Percentiles rank a stretch among this genome's conserved stretches.
These are phyloP conservation scores for Melanchra persicariae DNA, from an alignment of 2,888 invertebrate species.

Conservation along the genomic window DNA sequence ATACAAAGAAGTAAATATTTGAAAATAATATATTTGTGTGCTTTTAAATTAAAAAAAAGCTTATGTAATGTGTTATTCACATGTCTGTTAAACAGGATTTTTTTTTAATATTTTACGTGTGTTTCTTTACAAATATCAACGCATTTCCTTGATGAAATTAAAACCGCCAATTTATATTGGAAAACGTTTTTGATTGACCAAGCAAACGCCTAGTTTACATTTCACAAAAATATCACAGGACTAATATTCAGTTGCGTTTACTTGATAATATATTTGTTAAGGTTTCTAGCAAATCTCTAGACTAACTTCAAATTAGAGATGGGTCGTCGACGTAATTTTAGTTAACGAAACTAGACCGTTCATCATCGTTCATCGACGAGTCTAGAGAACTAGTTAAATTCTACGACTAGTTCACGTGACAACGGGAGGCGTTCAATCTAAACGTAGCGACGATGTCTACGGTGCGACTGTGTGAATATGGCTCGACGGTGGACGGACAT, in stretches of 20 bases:
- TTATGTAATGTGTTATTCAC: neutral
- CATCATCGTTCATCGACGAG: too few relatives aligned
- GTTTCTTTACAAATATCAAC: conserved; percentile 51
- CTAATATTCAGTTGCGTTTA: conserved; percentile 19
- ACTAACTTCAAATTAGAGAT: conserved; percentile 60
- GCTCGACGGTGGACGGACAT: too few relatives aligned
- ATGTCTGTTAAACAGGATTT: neutral
- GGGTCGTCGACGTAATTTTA: too few relatives aligned
- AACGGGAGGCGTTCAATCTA: too few relatives aligned
- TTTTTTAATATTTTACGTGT: conserved; percentile 16
- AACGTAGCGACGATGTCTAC: too few relatives aligned
- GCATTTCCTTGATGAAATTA: conserved; percentile 41
- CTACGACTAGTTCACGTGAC: too few relatives aligned
- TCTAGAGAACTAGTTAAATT: too few relatives aligned
- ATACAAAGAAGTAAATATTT: conserved; percentile 27
- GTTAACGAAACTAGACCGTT: too few relatives aligned
- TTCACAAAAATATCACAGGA: conserved; percentile 21
- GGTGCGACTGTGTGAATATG: too few relatives aligned
- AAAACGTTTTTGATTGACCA: conserved; percentile 22
- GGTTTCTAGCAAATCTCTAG: conserved; percentile 45
- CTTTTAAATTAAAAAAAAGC: conserved; percentile 1
- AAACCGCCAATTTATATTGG: conserved; percentile 5
- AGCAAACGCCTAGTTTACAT: conserved; percentile 23
- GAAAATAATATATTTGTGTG: neutral
- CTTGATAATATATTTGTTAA: conserved; percentile 22